Base-by-base conservation (phyloP, 1,140 invertebrate species). In the Bactericera cockerelli region DNA sequence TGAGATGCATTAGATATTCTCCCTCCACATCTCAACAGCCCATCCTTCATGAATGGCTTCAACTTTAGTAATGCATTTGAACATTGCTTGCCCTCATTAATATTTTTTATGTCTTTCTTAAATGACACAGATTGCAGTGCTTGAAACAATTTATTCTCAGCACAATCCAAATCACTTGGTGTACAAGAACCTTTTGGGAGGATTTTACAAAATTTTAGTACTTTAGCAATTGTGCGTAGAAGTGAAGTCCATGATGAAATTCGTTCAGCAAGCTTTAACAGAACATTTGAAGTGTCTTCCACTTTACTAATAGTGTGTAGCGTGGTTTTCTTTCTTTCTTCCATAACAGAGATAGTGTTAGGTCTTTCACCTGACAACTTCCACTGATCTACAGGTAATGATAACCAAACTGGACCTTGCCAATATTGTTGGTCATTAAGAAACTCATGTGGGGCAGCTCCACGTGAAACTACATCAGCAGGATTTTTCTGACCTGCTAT, bases 361-460 rank as follows among this genome's bases (percentile, higher is more conserved):
- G 62, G 21, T 49, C 22, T 22, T 10, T 54, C 49, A 55, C 24
- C 36, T 2, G 36, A 16, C 4, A 10, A 10, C 26, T n/a, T 8
- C n/a, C 28, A n/a, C 28, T 31, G 28, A 13, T 31, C 28, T 31
- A 6, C 28, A 31, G 28, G 28, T n/a, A 31, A 13, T 31, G 28
- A 31, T 33, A 64, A 36, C 60, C 60, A 66, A 11, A 42, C 6
- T 19, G 65, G 63, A 1, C 63, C 63, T 22, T 64, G 16, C 57
- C 58, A 66, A 60, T 62, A 66, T 14, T 59, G n/a, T 1, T n/a
- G 11, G 28, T 38, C 56, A 2, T 58, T 11, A 31, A 49, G 4
- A 4, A 67, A 57, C 11, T 39, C 25, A 8, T 58, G 26, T 16
- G 61, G 36, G 1, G 28, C 22, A 8, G 54, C 14, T 22, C 64